These are phyloP conservation scores for Galeruca laticollis DNA, from an alignment of 2,888 invertebrate genomes.

Conservation along the genomic window DNA sequence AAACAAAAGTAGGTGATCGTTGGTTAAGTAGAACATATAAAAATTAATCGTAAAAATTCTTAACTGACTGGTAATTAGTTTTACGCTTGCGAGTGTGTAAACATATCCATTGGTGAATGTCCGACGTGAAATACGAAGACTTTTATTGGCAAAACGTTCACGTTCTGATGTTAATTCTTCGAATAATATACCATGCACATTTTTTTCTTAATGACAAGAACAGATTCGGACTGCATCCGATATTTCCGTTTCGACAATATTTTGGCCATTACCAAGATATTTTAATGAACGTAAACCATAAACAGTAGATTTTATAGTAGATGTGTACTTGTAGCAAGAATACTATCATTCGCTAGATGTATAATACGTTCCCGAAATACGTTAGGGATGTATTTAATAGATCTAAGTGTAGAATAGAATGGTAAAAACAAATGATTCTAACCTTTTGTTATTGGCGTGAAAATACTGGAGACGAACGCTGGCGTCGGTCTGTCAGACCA, in stretches of 20 bases:
- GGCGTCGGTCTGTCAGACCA: too few species aligned
- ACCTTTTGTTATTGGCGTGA: too few species aligned
- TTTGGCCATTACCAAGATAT: too few species aligned
- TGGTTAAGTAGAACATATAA: slow-evolving; percentile 38
- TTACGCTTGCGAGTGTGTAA: slow-evolving; percentile 7
- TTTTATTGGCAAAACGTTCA: slow-evolving; percentile 35
- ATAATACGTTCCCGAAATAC: too few species aligned
- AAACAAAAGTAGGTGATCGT: slow-evolving; percentile 41
- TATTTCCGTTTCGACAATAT: background rate
- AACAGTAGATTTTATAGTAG: too few species aligned
- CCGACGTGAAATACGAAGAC: slow-evolving; percentile 23
- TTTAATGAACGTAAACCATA: too few species aligned
- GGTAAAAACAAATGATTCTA: too few species aligned
- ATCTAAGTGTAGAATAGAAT: too few species aligned
- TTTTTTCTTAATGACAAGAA: slow-evolving; percentile 8
- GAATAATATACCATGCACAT: slow-evolving; percentile 15
- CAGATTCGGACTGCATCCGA: background rate
- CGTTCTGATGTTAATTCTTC: slow-evolving; percentile 25
- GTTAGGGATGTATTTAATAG: too few species aligned
- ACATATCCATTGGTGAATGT: slow-evolving; percentile 16
- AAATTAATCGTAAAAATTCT: slow-evolving; percentile 37
- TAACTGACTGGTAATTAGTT: slow-evolving; percentile 18
- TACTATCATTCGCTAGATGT: too few species aligned
- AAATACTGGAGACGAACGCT: too few species aligned
- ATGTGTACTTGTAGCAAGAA: too few species aligned